A percentile compares a stretch with the other conserved stretches of the same genome.
phyloP scores from a whole-genome alignment of 2,888 invertebrate genomes.

The Acleris cristana region DNA sequence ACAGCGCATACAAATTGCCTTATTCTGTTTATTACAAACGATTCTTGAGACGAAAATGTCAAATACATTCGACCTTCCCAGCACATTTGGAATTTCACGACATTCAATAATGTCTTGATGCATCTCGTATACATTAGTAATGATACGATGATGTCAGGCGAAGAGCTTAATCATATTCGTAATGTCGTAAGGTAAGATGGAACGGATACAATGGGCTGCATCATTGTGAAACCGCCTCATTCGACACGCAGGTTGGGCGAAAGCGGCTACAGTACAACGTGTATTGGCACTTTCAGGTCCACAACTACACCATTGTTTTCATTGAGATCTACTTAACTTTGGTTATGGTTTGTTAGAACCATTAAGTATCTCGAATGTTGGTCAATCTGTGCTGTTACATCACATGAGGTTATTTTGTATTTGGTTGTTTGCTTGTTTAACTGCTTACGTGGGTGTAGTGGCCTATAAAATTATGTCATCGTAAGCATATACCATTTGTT shows the following conservation, averaged over 20 bases:
- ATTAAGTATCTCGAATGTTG: slow-evolving; percentile 33
- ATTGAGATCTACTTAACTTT: slow-evolving; percentile 61
- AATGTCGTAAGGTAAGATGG: slow-evolving; percentile 77
- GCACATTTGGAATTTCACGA: slow-evolving; percentile 21
- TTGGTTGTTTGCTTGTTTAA: slow-evolving; percentile 19
- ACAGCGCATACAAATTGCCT: slow-evolving; percentile 1
- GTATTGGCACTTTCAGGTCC: slow-evolving; percentile 65
- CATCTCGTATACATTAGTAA: slow-evolving; percentile 27
- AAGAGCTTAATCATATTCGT: slow-evolving; percentile 79
- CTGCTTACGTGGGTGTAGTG: neutral
- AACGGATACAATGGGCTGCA: slow-evolving; percentile 76
- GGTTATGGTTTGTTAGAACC: slow-evolving; percentile 60
- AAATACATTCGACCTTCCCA: slow-evolving; percentile 32
- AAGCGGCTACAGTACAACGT: slow-evolving; percentile 69
- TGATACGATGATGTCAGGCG: slow-evolving; percentile 66
- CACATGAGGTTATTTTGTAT: slow-evolving; percentile 19
- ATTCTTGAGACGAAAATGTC: slow-evolving; percentile 26
- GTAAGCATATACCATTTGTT: neutral
- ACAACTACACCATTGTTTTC: slow-evolving; percentile 67
- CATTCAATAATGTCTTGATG: slow-evolving; percentile 13
- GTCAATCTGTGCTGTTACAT: slow-evolving; percentile 35
- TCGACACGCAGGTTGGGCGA: slow-evolving; percentile 79
- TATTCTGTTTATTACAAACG: slow-evolving; percentile 23
- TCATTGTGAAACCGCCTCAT: slow-evolving; percentile 73
- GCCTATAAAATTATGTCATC: slow-evolving; percentile 18